Evolutionary conservation across 2,888 invertebrate genomes (phyloP).

Genomic region (Acronicta leporina): DNA sequence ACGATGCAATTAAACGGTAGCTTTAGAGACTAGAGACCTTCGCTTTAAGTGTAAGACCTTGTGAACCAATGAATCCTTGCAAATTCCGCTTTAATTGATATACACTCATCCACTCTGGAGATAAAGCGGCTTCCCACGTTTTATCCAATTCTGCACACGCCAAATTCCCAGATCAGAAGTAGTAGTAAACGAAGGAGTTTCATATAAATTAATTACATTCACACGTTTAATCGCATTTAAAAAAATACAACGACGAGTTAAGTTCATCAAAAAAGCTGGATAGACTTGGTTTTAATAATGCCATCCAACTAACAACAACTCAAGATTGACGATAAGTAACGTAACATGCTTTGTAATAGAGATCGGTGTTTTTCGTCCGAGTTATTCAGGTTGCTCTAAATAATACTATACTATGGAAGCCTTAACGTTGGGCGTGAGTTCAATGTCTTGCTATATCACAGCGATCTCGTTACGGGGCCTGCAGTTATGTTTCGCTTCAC

Average conservation of each 20-base stretch:
- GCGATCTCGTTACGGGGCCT: constrained; percentile 68
- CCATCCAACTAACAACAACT: constrained; percentile 15
- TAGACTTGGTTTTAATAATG: constrained; percentile 22
- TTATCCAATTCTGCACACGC: constrained; percentile 15
- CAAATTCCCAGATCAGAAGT: constrained; percentile 34
- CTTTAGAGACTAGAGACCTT: constrained; percentile 22
- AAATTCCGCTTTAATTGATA: constrained; percentile 56
- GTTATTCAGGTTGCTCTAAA: constrained; percentile 52
- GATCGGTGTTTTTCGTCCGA: constrained; percentile 34
- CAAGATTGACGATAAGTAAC: constrained; percentile 41
- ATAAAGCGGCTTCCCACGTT: constrained; percentile 28
- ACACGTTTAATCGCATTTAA: neutral
- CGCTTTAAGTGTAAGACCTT: constrained; percentile 62
- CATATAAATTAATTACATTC: too few species aligned
- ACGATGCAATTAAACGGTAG: constrained; percentile 28
- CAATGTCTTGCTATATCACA: constrained; percentile 73
- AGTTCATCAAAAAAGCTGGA: constrained; percentile 4
- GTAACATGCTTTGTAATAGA: constrained; percentile 30
- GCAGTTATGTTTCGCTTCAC: constrained; percentile 46
- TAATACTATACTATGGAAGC: constrained; percentile 47
- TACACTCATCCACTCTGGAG: constrained; percentile 58
- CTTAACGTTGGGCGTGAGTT: constrained; percentile 63
- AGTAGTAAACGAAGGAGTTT: constrained; percentile 8
- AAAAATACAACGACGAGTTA: neutral
- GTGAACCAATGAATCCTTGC: constrained; percentile 66